Evolutionary conservation across 2,888 invertebrate species (phyloP).

Genomic region (Xestia rhomboidea): DNA sequence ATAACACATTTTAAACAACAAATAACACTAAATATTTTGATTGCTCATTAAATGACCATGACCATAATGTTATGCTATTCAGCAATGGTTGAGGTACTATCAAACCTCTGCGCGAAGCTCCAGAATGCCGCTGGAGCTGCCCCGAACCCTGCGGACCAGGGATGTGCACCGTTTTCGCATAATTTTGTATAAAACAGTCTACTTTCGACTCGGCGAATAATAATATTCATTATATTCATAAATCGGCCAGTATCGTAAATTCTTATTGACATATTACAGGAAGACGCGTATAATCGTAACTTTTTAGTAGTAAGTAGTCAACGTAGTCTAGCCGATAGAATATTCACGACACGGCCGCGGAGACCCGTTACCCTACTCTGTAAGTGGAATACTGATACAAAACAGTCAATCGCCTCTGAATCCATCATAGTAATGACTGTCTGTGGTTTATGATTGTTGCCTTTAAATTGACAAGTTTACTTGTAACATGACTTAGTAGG

Average conservation of each 20-base stretch:
- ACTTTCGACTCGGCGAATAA: background rate
- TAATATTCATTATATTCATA: background rate
- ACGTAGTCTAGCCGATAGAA: constrained; percentile 69
- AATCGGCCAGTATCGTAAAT: constrained; percentile 6
- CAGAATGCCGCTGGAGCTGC: background rate
- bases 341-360: constrained; percentile 78
- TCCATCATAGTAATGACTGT: constrained; percentile 73
- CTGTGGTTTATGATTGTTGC: constrained; percentile 60
- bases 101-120: background rate
- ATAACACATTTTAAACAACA: background rate
- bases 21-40: background rate
- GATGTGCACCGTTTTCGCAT: background rate
- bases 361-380: constrained; percentile 83
- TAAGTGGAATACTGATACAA: constrained; percentile 82
- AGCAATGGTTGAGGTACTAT: background rate
- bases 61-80: too few relatives aligned
- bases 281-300: constrained; percentile 33
- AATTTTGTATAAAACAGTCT: background rate
- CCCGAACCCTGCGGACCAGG: background rate
- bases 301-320: constrained; percentile 53
- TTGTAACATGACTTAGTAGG: constrained; percentile 20
- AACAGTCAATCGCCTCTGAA: constrained; percentile 69
- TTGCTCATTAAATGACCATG: background rate
- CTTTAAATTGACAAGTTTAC: constrained; percentile 42
- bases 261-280: constrained; percentile 56